These are phyloP conservation scores for Cynocephalus volans DNA, from an alignment of 2,113 vertebrate species.

Conservation along the genomic window DNA sequence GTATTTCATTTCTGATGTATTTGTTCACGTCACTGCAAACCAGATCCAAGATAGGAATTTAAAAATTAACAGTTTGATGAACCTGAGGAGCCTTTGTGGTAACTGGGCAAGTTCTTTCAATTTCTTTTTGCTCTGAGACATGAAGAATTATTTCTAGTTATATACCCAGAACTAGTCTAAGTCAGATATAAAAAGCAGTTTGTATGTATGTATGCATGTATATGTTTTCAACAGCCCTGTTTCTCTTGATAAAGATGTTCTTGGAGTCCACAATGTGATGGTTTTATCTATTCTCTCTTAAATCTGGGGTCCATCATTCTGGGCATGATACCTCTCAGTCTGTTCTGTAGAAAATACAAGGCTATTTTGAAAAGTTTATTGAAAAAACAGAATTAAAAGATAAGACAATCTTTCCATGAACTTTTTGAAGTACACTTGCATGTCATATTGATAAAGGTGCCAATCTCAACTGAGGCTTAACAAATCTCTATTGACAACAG, in stretches of 20 bases:
- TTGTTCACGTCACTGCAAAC: not conserved
- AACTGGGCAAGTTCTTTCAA: not conserved
- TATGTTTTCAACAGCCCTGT: not conserved
- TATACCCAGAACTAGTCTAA: not conserved
- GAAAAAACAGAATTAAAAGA: no score
- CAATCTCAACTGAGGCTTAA: not conserved
- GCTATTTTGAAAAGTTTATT: no score
- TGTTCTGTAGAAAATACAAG: not conserved
- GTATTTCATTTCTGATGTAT: not conserved
- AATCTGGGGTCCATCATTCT: not conserved
- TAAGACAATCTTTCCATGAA: no score
- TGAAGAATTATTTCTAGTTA: not conserved
- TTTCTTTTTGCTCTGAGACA: not conserved
- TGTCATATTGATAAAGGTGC: not conserved
- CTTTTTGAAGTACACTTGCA: no score
- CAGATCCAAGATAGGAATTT: not conserved
- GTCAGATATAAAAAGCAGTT: not conserved
- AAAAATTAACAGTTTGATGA: not conserved
- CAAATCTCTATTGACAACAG: not conserved
- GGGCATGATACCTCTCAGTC: not conserved
- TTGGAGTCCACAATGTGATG: conserved; percentile 37
- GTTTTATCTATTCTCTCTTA: not conserved
- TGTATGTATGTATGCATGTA: not conserved
- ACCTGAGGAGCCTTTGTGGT: not conserved
- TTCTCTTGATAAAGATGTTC: conserved; percentile 8